Evolutionary conservation across 2,113 vertebrate genomes (phyloP).

Genomic region (Engystomops pustulosus): DNA sequence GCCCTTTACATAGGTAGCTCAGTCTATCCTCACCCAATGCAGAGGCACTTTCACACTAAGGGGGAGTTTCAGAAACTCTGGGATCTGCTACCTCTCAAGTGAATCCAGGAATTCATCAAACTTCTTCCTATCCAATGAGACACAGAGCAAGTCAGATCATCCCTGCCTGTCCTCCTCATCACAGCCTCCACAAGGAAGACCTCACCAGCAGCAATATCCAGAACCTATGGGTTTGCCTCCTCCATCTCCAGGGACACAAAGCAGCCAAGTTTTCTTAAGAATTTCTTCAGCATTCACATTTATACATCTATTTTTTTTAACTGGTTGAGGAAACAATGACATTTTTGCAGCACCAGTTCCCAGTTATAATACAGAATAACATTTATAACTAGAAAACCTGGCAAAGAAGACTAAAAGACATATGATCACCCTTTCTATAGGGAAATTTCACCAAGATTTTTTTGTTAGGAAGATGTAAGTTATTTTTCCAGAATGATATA

Average conservation of each 20-base stretch:
- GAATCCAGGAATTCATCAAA: constrained; percentile 57
- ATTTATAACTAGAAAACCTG: neutral
- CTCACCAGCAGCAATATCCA: constrained; percentile 40
- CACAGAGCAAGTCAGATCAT: constrained; percentile 54
- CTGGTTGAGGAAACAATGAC: constrained; percentile 24
- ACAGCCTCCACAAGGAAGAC: constrained; percentile 35
- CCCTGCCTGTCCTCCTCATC: constrained; percentile 46
- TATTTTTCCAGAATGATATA: neutral
- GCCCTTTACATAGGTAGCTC: constrained; percentile 54
- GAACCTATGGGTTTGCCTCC: constrained; percentile 42
- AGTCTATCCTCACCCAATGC: constrained; percentile 55
- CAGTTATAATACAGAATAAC: constrained; percentile 16
- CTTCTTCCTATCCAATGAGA: constrained; percentile 52
- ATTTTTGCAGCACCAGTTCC: constrained; percentile 24
- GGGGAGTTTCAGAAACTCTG: constrained; percentile 53
- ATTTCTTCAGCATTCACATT: constrained; percentile 22
- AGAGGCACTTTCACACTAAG: constrained; percentile 48
- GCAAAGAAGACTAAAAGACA: neutral
- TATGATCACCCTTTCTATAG: neutral
- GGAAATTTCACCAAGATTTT: neutral
- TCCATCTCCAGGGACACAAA: constrained; percentile 45
- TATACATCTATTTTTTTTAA: constrained; percentile 27
- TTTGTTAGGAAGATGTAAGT: neutral
- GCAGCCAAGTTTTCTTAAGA: constrained; percentile 43
- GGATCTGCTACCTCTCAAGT: constrained; percentile 59